Evolutionary conservation across 2,113 vertebrate genomes (phyloP).

Genomic region (Poeciliopsis retropinna): DNA sequence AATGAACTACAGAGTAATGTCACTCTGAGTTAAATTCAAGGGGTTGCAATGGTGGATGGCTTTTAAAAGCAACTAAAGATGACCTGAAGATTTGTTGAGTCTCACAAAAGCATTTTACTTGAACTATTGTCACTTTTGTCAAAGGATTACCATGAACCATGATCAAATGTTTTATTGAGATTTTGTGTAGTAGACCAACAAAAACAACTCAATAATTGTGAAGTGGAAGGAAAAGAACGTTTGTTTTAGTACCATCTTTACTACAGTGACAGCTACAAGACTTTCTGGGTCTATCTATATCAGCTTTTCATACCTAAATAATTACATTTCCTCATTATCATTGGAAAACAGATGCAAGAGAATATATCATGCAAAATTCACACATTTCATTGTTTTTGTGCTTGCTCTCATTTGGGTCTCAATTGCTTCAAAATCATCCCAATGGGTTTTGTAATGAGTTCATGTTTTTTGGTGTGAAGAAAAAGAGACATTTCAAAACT

Average conservation of each 20-base stretch:
- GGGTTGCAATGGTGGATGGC: not conserved
- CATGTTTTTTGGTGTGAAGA: no score
- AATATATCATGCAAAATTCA: no score
- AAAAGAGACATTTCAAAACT: no score
- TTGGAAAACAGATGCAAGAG: not conserved
- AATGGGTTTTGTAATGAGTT: no score
- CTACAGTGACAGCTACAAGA: not conserved
- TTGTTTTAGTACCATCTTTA: not conserved
- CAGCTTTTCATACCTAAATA: not conserved
- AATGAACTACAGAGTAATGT: not conserved
- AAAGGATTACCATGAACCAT: not conserved
- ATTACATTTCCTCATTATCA: not conserved
- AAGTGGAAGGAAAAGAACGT: not conserved
- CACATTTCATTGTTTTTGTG: no score
- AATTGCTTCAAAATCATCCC: no score
- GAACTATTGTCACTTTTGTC: not conserved
- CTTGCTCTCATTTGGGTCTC: no score
- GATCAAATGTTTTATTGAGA: not conserved
- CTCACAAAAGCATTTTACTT: not conserved
- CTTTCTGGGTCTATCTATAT: not conserved
- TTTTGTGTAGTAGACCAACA: not conserved
- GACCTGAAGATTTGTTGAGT: not conserved
- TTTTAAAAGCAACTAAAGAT: not conserved
- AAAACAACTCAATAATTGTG: not conserved
- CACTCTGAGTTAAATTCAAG: not conserved